Evolutionary conservation across 2,888 invertebrate species (phyloP), one percentile per base, ranked within the genome.

Genomic region (Xylota segnis): DNA sequence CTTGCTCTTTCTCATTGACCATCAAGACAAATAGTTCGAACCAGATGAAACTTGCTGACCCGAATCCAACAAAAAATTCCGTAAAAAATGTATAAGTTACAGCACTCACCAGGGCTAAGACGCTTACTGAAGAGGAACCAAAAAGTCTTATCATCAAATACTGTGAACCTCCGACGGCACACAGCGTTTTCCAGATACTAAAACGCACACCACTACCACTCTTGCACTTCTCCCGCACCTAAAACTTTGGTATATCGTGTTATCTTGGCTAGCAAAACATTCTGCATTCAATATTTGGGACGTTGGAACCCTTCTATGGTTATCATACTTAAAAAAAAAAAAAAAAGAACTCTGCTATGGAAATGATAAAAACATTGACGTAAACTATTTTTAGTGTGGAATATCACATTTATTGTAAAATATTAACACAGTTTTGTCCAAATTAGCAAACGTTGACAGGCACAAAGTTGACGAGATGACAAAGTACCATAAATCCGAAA

Each of bases 191-290:
- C 18, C n/a, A 47, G 59, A 37, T 37, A 56, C 70, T 70, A 50
- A n/a, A 71, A 34, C 40, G 29, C 23, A 16, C 16, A 52, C 43
- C 52, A 63, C 32, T 5, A 43, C n/a, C 43, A 74, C 61, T 16
- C 9, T 70, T 14, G 29, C 10, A 52, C n/a, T 52, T 9, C 18
- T 52, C 54, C 43, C 29, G 54, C 63, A 74, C 63, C 23, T 43
- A 27, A 18, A 9, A 16, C 58, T 52, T 29, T 45, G 10, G 18
- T 47, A 10, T 71, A 12, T 83, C 47, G 59, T n/a, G n/a, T 52
- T 66, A 72, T 72, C 70, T 65, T 71, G 10, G 45, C 58, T 68
- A 72, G 47, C 47, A 56, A 70, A 37, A 47, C 34, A 27, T 70
- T 70, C 16, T 54, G 40, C 59, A 56, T 70, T 68, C 52, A 37